Percentiles rank a stretch among this genome's conserved stretches.
phyloP scores from a whole-genome alignment of 1,140 invertebrate genomes.

The Dendroctonus valens region DNA sequence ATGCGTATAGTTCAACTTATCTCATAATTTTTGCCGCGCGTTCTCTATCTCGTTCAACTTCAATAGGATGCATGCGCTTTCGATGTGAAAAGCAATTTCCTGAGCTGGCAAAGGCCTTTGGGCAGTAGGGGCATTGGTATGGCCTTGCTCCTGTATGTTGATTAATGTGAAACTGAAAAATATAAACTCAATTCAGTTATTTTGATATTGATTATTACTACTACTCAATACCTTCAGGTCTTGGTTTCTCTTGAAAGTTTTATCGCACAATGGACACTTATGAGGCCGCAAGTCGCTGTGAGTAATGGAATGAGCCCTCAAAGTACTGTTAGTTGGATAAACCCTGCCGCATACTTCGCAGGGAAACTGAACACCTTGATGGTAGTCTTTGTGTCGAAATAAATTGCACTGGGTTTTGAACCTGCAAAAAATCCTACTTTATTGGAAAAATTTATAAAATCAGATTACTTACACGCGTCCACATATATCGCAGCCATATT shows the following conservation, averaged over 20 bases:
- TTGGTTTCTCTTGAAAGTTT: conserved; percentile 73
- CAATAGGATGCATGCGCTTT: conserved; percentile 68
- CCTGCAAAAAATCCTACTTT: conserved; percentile 50
- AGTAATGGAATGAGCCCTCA: conserved; percentile 69
- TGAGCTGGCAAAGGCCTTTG: conserved; percentile 76
- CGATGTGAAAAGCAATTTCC: conserved; percentile 74
- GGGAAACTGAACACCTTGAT: conserved; percentile 62
- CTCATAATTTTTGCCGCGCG: conserved; percentile 44
- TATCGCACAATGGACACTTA: conserved; percentile 69
- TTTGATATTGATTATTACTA: neutral
- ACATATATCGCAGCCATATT: conserved; percentile 66
- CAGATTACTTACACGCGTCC: conserved; percentile 63
- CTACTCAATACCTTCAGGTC: conserved; percentile 61
- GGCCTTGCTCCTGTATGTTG: conserved; percentile 79
- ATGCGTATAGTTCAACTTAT: conserved; percentile 27
- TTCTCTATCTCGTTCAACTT: conserved; percentile 47
- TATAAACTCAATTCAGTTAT: neutral
- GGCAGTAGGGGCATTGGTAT: conserved; percentile 79
- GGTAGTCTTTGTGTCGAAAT: conserved; percentile 65
- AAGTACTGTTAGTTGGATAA: conserved; percentile 68
- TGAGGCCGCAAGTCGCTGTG: conserved; percentile 69
- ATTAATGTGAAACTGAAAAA: conserved; percentile 68
- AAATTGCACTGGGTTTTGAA: conserved; percentile 70
- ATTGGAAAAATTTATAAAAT: conserved; percentile 3
- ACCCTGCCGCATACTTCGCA: conserved; percentile 68